Conservation (phyloP, 2,888 invertebrate species). For the Marasmarcha lunaedactyla region DNA sequence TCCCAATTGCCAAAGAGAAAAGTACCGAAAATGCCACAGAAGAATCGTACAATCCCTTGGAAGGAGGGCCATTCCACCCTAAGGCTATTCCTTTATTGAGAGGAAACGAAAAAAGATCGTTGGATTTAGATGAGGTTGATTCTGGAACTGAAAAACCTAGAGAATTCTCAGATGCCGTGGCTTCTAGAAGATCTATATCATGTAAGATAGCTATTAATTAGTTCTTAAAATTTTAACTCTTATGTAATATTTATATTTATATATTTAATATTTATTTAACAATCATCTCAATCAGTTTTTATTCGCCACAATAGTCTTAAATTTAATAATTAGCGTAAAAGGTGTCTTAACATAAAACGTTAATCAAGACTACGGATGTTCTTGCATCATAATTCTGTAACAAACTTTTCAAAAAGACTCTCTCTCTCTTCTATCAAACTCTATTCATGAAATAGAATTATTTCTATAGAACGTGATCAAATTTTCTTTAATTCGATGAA, state of each 20-base stretch:
- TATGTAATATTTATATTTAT: too few relatives aligned
- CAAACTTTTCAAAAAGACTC: too few relatives aligned
- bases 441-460: too few relatives aligned
- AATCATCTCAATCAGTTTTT: not conserved
- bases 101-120: constrained; percentile 39
- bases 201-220: constrained; percentile 40
- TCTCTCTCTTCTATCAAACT: too few relatives aligned
- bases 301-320: too few relatives aligned
- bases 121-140: constrained; percentile 31
- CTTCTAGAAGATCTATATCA: constrained; percentile 53
- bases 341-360: too few relatives aligned
- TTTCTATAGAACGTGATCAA: too few relatives aligned
- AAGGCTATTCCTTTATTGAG: constrained; percentile 49
- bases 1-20: constrained; percentile 61
- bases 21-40: constrained; percentile 29
- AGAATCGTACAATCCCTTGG: constrained; percentile 20
- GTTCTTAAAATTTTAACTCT: constrained; percentile 4
- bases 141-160: constrained; percentile 42
- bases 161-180: constrained; percentile 32
- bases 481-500: not conserved
- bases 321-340: too few relatives aligned
- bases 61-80: constrained; percentile 33
- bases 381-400: too few relatives aligned
- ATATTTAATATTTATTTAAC: not conserved
- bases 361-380: too few relatives aligned